Base-by-base conservation (phyloP, 2,797 vertebrate genomes). In the Pangasius macronema region DNA sequence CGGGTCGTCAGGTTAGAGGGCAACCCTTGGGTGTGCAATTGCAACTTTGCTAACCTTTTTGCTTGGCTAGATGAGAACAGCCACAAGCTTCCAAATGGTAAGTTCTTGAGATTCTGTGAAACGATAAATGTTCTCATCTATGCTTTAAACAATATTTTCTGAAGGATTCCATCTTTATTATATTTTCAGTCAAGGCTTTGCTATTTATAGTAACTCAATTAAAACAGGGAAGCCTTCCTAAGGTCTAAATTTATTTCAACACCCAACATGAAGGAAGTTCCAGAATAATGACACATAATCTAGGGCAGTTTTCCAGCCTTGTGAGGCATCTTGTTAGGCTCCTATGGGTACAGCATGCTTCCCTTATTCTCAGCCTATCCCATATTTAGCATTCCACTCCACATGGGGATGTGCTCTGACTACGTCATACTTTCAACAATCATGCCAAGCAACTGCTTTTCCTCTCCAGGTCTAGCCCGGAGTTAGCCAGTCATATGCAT, bases 11-110 rank as follows among this genome's bases (percentile, higher is more conserved):
- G 97, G 90, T 92, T 99, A 33, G 98, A 99, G 92, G 98, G 97
- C 88, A 99, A 99, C 95, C 98, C 98, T 0, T 99, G 98, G 98
- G 94, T 97, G 51, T 99, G 98, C 87, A 97, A 99, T 94, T 99
- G 98, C 91, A 97, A 97, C 92, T 99, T 99, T 93, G 97, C 98
- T 93, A 97, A 94, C 90, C 96, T 99, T 85, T 99, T 99, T 91
- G 91, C 94, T 87, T 99, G 98, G 98, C 96, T 99, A 70, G 95
- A 96, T 94, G 97, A 98, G 91, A 99, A 99, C 90, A 95, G 93
- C 39, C 95, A 97, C 91, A 98, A 98, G 95, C 97, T 99, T 90
- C 97, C 97, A 91, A 98, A 97, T 92, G 98, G 98, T 98, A 95
- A 97, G 96, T 92, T 73, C 46, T 39, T 82, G 9, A 88, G 30